Base-by-base conservation (phyloP, 2,797 vertebrate species). In the Eidolon dupreanum region DNA sequence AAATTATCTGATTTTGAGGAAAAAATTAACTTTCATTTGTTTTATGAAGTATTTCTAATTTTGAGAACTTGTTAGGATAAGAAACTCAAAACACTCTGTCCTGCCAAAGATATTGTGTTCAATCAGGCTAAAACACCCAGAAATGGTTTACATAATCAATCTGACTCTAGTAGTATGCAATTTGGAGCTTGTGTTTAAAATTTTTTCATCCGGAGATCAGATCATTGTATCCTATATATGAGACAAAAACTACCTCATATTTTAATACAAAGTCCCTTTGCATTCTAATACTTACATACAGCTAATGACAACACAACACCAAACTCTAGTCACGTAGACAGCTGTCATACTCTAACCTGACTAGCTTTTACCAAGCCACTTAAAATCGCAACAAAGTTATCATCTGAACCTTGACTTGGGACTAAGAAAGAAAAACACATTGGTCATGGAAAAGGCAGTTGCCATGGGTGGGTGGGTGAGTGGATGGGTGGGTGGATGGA, bases 121-220 rank as follows among this genome's bases (percentile, higher is more conserved):
- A 26, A 13, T 87, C 65, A 43, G 13, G 15, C 5, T 16, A 22
- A 79, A 74, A 88, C n/a, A 94, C 4, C 5, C 20, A 70, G 33
- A 33, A 77, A 71, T n/a, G 17, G 41, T 71, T 85, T 81, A 51
- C 46, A 89, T 36, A 83, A 87, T 61, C 59, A 7, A 2, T 70
- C 63, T 93, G 22, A 63, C 55, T 68, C 41, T 13, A 81, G 8
- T 68, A 46, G 75, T 70, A 63, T 22, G 41, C 28, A 91, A 89
- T n/a, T 78, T 88, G 51, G 91, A 94, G 51, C 24, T 74, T 46
- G 8, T 46, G 9, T 89, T 91, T 92, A 38, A 95, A 94, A 92
- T 26, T 90, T 90, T n/a, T 68, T 71, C 17, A 82, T 66, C 24
- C 36, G 70, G 65, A 66, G 51, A 41, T 83, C 49, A 88, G 33